phyloP scores from a whole-genome alignment of 2,888 invertebrate genomes.

The Ischnura elegans region DNA sequence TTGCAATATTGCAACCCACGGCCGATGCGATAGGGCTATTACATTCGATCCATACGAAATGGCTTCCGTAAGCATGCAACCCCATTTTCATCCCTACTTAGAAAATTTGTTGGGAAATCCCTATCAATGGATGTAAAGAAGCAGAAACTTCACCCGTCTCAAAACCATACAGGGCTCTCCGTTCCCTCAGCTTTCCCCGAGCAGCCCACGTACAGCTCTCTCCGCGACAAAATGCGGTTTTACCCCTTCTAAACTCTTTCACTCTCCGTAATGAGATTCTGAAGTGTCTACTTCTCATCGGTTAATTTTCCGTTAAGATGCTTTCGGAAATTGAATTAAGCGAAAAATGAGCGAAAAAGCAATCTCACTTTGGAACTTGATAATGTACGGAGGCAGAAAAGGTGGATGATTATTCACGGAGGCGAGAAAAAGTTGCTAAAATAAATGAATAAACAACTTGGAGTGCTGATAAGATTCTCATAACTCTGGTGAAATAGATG shows the following conservation, averaged over 20 bases:
- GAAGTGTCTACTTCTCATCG: slow-evolving; percentile 38
- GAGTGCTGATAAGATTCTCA: not conserved
- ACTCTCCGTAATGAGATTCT: slow-evolving; percentile 22
- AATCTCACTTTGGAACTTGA: not conserved
- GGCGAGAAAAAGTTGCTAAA: not conserved
- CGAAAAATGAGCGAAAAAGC: not conserved
- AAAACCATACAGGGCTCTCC: not conserved
- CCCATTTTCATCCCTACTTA: too few species aligned
- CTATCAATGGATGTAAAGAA: too few species aligned
- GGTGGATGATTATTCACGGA: not conserved
- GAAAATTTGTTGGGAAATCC: too few species aligned
- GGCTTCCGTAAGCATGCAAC: too few species aligned
- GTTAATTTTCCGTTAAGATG: slow-evolving; percentile 58
- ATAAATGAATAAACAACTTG: not conserved
- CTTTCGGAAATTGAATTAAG: slow-evolving; percentile 63
- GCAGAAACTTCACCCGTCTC: not conserved
- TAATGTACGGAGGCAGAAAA: not conserved
- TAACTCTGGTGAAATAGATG: not conserved
- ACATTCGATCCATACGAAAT: too few species aligned
- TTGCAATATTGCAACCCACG: too few species aligned
- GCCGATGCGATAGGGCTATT: too few species aligned
- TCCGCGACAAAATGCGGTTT: not conserved
- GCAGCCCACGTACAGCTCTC: not conserved
- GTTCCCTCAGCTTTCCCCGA: not conserved
- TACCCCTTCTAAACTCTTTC: not conserved